A percentile compares a stretch with the other conserved stretches of the same genome.
Conservation (phyloP, 2,888 invertebrate species). For the Chrysina gloriosa region DNA sequence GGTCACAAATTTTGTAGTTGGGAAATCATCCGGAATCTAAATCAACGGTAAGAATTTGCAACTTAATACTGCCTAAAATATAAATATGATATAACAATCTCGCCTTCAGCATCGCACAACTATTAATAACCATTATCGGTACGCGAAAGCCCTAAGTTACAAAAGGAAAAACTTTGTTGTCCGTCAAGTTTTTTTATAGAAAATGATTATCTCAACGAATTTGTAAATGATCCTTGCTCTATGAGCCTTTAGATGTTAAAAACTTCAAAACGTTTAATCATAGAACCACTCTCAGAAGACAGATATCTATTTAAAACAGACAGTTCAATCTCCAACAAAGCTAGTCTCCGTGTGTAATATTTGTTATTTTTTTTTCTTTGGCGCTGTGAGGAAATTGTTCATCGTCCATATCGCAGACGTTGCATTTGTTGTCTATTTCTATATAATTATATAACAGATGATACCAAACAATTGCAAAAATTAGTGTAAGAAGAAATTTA, state of each 20-base stretch:
- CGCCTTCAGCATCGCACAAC: too few species aligned
- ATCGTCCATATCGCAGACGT: not conserved
- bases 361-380: slow-evolving; percentile 8
- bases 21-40: not conserved
- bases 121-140: too few species aligned
- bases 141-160: too few species aligned
- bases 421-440: not conserved
- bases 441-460: slow-evolving; percentile 10
- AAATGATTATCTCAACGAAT: not conserved
- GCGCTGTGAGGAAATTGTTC: not conserved
- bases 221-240: not conserved
- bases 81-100: not conserved
- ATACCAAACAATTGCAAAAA: slow-evolving; percentile 10
- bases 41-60: not conserved
- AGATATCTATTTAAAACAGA: slow-evolving; percentile 6
- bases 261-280: slow-evolving; percentile 3
- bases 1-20: slow-evolving; percentile 13
- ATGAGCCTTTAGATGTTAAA: not conserved
- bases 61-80: not conserved
- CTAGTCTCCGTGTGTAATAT: not conserved
- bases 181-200: not conserved
- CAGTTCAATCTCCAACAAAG: not conserved
- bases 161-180: too few species aligned
- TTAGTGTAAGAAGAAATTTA: not conserved
- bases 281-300: not conserved